These are phyloP conservation scores for Drosophila prostipennis DNA, from an alignment of 2,888 invertebrate species.

Conservation along the genomic window DNA sequence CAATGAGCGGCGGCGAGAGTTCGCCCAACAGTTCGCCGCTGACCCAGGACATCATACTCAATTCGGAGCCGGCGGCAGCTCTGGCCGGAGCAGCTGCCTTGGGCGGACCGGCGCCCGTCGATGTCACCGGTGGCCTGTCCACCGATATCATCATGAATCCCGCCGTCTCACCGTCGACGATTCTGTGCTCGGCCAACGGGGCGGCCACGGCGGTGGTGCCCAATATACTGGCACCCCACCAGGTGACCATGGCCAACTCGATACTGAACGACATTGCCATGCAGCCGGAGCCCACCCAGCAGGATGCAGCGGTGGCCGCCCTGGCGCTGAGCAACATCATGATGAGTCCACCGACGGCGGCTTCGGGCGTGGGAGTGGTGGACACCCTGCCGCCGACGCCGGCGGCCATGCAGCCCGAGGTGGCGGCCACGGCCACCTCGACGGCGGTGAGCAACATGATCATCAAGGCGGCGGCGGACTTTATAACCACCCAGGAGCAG, in stretches of 20 bases:
- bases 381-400: slow-evolving; percentile 70
- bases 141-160: slow-evolving; percentile 87
- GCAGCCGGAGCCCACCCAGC: slow-evolving; percentile 81
- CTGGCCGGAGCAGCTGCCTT: slow-evolving; percentile 62
- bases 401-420: slow-evolving; percentile 76
- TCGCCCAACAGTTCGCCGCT: slow-evolving; percentile 81
- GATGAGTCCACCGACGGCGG: slow-evolving; percentile 79
- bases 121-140: slow-evolving; percentile 66
- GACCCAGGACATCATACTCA: slow-evolving; percentile 84
- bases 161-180: slow-evolving; percentile 86
- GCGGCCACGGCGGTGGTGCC: slow-evolving; percentile 81
- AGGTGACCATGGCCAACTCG: slow-evolving; percentile 82
- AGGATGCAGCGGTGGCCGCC: slow-evolving; percentile 81
- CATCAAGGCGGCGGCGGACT: slow-evolving; percentile 89
- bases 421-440: slow-evolving; percentile 80
- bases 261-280: slow-evolving; percentile 83
- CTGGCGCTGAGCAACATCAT: slow-evolving; percentile 83
- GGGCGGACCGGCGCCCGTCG: slow-evolving; percentile 62
- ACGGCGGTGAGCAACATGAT: slow-evolving; percentile 88
- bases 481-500: slow-evolving; percentile 87
- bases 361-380: slow-evolving; percentile 54
- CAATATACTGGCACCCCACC: slow-evolving; percentile 82
- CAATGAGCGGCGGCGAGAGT: slow-evolving; percentile 61
- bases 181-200: slow-evolving; percentile 85
- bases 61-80: slow-evolving; percentile 82